Conservation (phyloP, 30 jellyfish, hydroid and myxozoan genomes). For the Hydractinia symbiolongicarpus region DNA sequence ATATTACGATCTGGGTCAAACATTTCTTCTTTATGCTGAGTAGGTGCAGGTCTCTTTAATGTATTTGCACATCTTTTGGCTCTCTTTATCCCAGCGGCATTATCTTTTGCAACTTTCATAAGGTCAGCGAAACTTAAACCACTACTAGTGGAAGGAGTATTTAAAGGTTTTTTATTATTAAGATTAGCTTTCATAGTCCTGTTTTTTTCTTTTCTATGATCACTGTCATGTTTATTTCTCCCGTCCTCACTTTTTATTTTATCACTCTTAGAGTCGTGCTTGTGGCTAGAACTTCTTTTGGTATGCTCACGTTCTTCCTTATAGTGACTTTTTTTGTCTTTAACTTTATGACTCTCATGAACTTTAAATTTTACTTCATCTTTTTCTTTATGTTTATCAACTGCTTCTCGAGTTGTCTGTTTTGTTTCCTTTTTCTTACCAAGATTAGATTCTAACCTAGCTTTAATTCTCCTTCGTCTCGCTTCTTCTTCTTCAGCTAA, state of each 20-base stretch:
- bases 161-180: neutral
- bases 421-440: slow-evolving; percentile 24
- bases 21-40: neutral
- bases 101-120: slow-evolving; percentile 55
- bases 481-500: slow-evolving; percentile 67
- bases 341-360: neutral
- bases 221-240: neutral
- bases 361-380: neutral
- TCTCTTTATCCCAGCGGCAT: slow-evolving; percentile 1
- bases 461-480: slow-evolving; percentile 49
- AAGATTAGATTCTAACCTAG: slow-evolving; percentile 46
- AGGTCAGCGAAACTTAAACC: slow-evolving; percentile 64
- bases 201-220: neutral
- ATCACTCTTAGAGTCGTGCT: slow-evolving; percentile 1
- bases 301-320: neutral
- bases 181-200: neutral
- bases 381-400: neutral
- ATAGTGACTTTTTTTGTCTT: neutral
- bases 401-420: neutral
- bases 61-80: neutral
- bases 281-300: neutral
- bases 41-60: neutral
- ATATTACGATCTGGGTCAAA: slow-evolving; percentile 34
- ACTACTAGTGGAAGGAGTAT: neutral
- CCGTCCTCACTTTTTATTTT: neutral